A percentile compares a stretch with the other conserved stretches of the same genome.
Conservation (phyloP, 2,888 invertebrate species). For the Lissocephala sabroskyi region DNA sequence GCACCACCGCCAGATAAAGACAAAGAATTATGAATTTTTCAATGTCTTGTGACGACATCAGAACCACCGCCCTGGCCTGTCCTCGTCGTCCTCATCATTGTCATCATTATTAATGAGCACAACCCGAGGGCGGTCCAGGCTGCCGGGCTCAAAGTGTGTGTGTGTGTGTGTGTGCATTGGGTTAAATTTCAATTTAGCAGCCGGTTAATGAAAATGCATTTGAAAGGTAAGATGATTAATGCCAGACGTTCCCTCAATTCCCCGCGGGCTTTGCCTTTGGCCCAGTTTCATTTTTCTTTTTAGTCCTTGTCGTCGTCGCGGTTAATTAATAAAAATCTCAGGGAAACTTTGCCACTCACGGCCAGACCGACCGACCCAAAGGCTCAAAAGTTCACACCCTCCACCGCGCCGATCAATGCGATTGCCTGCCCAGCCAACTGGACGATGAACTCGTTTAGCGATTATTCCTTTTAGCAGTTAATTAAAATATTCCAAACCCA, state of each 20-base stretch:
- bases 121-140: conserved; percentile 1
- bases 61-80: background rate
- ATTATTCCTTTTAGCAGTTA: no score
- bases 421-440: no score
- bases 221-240: conserved; percentile 32
- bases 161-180: conserved; percentile 16
- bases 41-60: background rate
- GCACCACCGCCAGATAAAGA: conserved; percentile 17
- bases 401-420: no score
- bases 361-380: no score
- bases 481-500: no score
- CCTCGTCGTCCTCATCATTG: conserved; percentile 9
- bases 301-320: no score
- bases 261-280: no score
- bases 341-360: no score
- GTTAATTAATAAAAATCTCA: no score
- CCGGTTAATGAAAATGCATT: conserved; percentile 22
- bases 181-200: conserved; percentile 24
- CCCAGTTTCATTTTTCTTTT: no score
- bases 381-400: no score
- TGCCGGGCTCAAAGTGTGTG: background rate
- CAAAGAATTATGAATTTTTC: conserved; percentile 27
- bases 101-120: conserved; percentile 29
- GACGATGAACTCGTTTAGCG: no score
- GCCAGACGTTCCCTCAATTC: background rate